Evolutionary conservation across 2,888 invertebrate species (phyloP), one percentile per base, ranked within the genome.

Genomic region (Protodeltote pygarga): DNA sequence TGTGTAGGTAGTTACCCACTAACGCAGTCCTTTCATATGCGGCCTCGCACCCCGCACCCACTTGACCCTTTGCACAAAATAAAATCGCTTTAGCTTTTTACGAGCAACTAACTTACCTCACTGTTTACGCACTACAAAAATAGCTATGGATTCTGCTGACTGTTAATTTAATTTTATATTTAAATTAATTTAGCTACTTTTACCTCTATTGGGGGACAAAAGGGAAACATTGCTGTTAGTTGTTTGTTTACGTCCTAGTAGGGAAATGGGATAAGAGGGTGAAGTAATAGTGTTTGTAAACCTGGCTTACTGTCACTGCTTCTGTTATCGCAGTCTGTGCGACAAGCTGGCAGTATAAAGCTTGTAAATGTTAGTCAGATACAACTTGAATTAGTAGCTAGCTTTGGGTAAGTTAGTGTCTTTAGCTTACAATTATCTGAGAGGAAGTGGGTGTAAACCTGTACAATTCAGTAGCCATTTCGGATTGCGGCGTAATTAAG

Each of bases 31-130:
- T 73, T 76, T 76, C 70, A 77, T 64, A 65, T 62, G 61, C 65
- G 66, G 61, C 66, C 75, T 65, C 63, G 29, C 63, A 49, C 47
- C 61, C 60, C 41, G 33, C 41, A 11, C 52, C 55, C 50, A 69
- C 74, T 76, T 74, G 77, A 77, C 78, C 78, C 78, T 73, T 66
- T 61, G 73, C 55, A 62, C 47, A 62, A 73, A 72, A 72, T 72
- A 72, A 73, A 71, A 69, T 69, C 61, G 57, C 63, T 73, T 71
- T 66, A 58, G 63, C 52, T 65, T 47, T 51, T 55, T 60, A 33
- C 59, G 46, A 55, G 47, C 57, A 57, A 57, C 61, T 47, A 50
- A 65, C 57, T 53, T 61, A 54, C 41, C 39, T 52, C 40, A 49
- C 49, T 63, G 58, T 35, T 60, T 48, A 61, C 40, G 39, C 33